A percentile compares a stretch with the other conserved stretches of the same genome.
These are phyloP conservation scores for Tyrannus savana DNA, from an alignment of 2,113 vertebrate species.

Conservation along the genomic window DNA sequence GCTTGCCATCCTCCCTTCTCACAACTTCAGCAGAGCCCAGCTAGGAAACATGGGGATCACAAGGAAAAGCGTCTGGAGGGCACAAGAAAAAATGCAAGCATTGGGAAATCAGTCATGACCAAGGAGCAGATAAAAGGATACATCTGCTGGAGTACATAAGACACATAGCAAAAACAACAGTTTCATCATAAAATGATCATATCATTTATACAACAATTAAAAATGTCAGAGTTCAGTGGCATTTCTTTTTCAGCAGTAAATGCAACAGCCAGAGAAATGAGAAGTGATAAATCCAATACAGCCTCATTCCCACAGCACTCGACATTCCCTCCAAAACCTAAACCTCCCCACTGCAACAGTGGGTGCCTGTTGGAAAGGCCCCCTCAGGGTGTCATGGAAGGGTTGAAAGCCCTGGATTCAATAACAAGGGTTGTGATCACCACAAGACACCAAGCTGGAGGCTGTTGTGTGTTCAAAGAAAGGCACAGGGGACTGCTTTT, in stretches of 20 bases:
- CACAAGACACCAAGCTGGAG: not conserved
- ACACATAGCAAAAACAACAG: not conserved
- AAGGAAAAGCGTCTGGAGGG: not conserved
- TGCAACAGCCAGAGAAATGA: not conserved
- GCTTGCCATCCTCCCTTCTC: not conserved
- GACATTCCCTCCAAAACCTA: not conserved
- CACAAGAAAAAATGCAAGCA: not conserved
- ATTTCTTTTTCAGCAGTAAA: not conserved
- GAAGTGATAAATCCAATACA: not conserved
- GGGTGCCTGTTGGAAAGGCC: not conserved
- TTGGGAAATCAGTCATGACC: not conserved
- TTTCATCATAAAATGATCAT: not conserved
- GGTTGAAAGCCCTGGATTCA: not conserved
- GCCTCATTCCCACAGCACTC: not conserved
- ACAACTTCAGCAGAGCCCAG: not conserved
- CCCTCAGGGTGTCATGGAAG: not conserved
- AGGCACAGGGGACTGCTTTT: not conserved
- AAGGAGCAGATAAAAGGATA: not conserved
- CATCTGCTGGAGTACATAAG: too few species aligned
- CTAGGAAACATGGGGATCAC: not conserved
- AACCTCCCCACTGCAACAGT: not conserved
- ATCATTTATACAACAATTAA: not conserved
- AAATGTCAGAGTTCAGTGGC: not conserved
- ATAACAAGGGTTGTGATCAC: rapidly evolving
- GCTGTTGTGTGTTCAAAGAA: not conserved